Base-by-base conservation (phyloP, 1,140 invertebrate genomes). In the fruit fly (Drosophila melanogaster) region DNA sequence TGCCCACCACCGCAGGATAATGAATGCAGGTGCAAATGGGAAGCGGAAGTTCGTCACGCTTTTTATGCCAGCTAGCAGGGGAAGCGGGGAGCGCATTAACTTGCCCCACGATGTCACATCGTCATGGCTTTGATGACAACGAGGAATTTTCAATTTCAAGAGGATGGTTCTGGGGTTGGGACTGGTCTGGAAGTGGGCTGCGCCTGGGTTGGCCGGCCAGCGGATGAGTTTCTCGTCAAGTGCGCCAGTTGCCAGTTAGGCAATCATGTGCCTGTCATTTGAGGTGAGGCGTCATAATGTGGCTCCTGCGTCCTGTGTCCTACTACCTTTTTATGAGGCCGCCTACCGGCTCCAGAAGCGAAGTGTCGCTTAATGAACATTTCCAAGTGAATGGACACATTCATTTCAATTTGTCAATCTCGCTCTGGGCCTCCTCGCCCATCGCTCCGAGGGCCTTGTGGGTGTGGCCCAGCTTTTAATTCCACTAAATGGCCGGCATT, bases 381-480 rank as follows among this genome's bases (percentile, higher is more conserved):
- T 89, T 89, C 84, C 84, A 89, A 89, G 79, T 77, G 84, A 89
- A 77, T 74, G 80, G 55, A 66, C 77, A 79, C 84, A 89, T 89
- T 89, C 83, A 66, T 89, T 87, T 87, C 85, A 89, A 89, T 89
- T 89, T 89, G 84, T 89, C 84, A 89, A 89, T 89, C 85, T 80
- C 41, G 30, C 59, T 62, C n/a, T 30, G 19, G 61, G 38, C 38
- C 35, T 54, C 57, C 14, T 41, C 43, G 38, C 35, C 14, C 17
- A 19, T 19, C 4, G 41, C 72, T 65, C n/a, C 46, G 24, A 46
- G 61, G 65, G 49, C 12, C 11, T 12, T 26, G 55, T 47, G 60
- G 59, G 55, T 54, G 47, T 65, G 70, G 76, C 65, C 60, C 47
- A 15, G 79, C 59, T 77, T 89, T 87, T 83, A 79, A 87, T 87